phyloP scores from a whole-genome alignment of 1,140 invertebrate species.

The Brachionus paranguensis region DNA sequence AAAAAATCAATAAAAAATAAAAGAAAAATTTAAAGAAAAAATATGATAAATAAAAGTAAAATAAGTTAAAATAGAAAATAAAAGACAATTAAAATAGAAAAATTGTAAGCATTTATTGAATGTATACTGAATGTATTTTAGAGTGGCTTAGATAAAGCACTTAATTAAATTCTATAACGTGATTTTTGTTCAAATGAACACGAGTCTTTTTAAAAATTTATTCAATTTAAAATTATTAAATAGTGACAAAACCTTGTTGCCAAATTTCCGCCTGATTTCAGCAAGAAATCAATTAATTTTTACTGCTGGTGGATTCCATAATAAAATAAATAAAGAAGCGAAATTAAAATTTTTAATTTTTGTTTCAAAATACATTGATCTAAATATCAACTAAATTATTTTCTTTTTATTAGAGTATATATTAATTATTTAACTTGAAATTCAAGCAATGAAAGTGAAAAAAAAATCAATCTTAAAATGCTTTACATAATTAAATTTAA shows the following conservation, averaged over 20 bases:
- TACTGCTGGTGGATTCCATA: too few species aligned
- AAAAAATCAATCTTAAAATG: not conserved
- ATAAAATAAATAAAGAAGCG: too few species aligned
- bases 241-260: too few species aligned
- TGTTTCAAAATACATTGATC: not conserved
- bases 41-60: too few species aligned
- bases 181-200: not conserved
- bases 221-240: not conserved
- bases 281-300: not conserved
- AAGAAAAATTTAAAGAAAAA: too few species aligned
- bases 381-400: not conserved
- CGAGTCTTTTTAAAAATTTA: not conserved
- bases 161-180: not conserved
- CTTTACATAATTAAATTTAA: not conserved
- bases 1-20: too few species aligned
- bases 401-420: not conserved
- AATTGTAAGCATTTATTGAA: too few species aligned
- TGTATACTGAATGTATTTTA: not conserved
- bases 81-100: too few species aligned
- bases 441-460: not conserved
- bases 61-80: too few species aligned
- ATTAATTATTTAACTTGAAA: not conserved
- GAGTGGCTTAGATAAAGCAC: not conserved
- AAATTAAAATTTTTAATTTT: not conserved
- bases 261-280: too few species aligned